phyloP scores from a whole-genome alignment of 2,113 vertebrate species.

The Pitta sordida region DNA sequence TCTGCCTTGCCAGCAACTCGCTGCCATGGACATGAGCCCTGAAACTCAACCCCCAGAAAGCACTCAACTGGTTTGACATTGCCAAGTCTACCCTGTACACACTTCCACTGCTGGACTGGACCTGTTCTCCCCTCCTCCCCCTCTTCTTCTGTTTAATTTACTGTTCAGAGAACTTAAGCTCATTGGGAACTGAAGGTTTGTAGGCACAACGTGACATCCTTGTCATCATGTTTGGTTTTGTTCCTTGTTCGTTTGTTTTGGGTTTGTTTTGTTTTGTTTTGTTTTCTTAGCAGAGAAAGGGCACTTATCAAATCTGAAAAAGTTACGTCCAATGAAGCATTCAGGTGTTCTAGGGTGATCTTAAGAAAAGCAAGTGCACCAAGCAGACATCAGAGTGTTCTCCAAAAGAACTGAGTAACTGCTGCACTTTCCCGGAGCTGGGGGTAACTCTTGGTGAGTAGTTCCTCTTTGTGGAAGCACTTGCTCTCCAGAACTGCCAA shows the following conservation, averaged over 20 bases:
- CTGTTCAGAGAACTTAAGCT: constrained; percentile 67
- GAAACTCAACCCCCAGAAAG: constrained; percentile 80
- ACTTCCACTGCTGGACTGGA: constrained; percentile 71
- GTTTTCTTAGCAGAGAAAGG: constrained; percentile 72
- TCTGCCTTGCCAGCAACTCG: constrained; percentile 76
- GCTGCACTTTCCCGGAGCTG: constrained; percentile 74
- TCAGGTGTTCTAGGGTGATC: constrained; percentile 71
- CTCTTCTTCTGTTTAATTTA: constrained; percentile 63
- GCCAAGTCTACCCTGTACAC: constrained; percentile 74
- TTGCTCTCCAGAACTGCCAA: constrained; percentile 91
- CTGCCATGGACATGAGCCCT: constrained; percentile 80
- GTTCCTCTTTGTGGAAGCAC: constrained; percentile 77
- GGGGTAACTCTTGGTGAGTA: constrained; percentile 67
- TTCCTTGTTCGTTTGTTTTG: constrained; percentile 19
- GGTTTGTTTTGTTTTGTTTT: neutral
- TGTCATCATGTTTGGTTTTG: constrained; percentile 61
- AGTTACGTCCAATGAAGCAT: constrained; percentile 71
- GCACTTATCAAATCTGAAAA: constrained; percentile 76
- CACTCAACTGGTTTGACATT: constrained; percentile 82
- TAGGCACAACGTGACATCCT: constrained; percentile 71
- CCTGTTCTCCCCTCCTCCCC: constrained; percentile 35
- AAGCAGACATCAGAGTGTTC: constrained; percentile 56
- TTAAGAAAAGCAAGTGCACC: constrained; percentile 70
- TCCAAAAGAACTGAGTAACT: constrained; percentile 49
- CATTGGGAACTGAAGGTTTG: constrained; percentile 75